Base-by-base conservation (phyloP, 2,113 vertebrate genomes). In the Bucco capensis region DNA sequence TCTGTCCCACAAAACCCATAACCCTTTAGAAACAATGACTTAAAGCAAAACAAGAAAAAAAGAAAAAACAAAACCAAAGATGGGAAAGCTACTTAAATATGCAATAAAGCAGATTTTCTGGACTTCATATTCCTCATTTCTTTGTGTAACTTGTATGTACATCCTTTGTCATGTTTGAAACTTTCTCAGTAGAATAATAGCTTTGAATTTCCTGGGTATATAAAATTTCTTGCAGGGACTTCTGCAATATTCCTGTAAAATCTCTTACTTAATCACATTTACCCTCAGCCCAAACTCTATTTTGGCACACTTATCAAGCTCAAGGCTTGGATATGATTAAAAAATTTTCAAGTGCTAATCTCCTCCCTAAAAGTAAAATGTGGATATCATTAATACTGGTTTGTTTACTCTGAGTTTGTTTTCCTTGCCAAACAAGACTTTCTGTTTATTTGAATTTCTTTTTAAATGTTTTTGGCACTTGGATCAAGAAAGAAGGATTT, bases 301-400 rank as follows among this genome's bases (percentile, higher is more conserved):
- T 92, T 72, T 95, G 92, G 86, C 66, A 75, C 17, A 61, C 11
- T 92, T 88, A 74, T 64, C 83, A 86, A 82, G 46, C 65, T 86
- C 80, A 86, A 85, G 70, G 49, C 70, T 94, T 96, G 92, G 76
- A 81, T 95, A 65, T 86, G 70, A 95, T 78, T 86, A 88, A 91
- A 95, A 91, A 75, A 57, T 65, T 94, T 93, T 90, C 92, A 92
- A 96, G 83, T 75, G 73, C 70, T 95, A 74, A 81, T 93, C 92
- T 93, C 80, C 71, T 61, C 44, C 40, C 33, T 90, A 57, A 86
- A 78, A 93, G 44, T 75, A 72, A 94, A 96, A 96, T 95, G 74
- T 96, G 96, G 93, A 88, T 90, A 40, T 72, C 93, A 96, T 95
- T 96, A 96, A 90, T 88, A 67, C 53, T 77, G 53, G 4, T 81